Conservation (phyloP, 2,888 invertebrate genomes). For the Oscheius onirici region DNA sequence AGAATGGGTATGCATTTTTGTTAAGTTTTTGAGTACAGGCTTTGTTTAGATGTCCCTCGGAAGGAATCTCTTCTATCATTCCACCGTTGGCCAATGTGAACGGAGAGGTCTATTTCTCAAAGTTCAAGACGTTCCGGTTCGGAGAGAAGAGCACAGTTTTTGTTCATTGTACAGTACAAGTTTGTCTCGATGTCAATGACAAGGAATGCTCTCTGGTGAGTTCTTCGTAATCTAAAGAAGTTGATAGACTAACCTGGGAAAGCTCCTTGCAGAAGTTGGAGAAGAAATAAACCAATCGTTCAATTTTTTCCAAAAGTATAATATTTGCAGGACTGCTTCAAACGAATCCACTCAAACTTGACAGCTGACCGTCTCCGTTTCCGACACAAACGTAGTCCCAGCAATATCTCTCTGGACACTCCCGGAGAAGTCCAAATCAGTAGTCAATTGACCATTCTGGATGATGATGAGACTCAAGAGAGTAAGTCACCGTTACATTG, state of each 20-base stretch:
- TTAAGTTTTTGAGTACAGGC: neutral
- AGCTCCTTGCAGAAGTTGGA: too few relatives aligned
- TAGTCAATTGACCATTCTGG: conserved; percentile 40
- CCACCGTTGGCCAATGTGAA: conserved; percentile 62
- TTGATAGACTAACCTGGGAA: neutral
- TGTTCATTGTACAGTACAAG: conserved; percentile 66
- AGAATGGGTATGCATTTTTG: conserved; percentile 53
- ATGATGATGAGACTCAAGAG: conserved; percentile 30
- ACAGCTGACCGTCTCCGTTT: conserved; percentile 55
- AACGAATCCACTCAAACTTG: conserved; percentile 55
- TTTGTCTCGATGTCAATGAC: conserved; percentile 60
- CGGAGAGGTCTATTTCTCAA: conserved; percentile 65
- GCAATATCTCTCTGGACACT: neutral
- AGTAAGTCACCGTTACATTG: neutral
- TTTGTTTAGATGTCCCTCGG: conserved; percentile 66
- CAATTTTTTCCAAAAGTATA: neutral
- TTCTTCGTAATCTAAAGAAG: neutral
- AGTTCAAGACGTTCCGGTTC: conserved; percentile 67
- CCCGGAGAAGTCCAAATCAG: conserved; percentile 8
- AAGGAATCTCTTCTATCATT: conserved; percentile 57
- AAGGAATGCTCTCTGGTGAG: conserved; percentile 59
- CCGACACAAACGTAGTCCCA: conserved; percentile 45
- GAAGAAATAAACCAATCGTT: too few relatives aligned
- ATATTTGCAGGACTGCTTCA: conserved; percentile 52
- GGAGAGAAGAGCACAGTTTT: conserved; percentile 64